A percentile compares a stretch with the other conserved stretches of the same genome.
Conservation (phyloP, 2,888 invertebrate genomes). For the Euclidia mi region DNA sequence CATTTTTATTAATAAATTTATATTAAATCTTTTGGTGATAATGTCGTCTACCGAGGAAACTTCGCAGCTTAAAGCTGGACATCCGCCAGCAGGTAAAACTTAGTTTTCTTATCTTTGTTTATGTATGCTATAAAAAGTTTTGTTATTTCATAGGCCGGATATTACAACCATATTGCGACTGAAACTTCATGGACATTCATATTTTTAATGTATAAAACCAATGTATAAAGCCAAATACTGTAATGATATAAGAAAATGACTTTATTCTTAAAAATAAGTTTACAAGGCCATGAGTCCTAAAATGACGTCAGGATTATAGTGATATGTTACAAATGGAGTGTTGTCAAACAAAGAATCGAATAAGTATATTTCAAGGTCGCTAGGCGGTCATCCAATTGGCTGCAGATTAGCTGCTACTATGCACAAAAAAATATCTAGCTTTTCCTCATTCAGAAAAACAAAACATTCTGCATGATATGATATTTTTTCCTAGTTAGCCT, state of each 20-base stretch:
- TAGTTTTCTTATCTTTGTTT: conserved; percentile 39
- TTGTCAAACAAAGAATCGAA: conserved; percentile 66
- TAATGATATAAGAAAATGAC: no score
- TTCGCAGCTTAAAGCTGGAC: conserved; percentile 94
- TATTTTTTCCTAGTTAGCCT: no score
- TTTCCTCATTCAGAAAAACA: background rate
- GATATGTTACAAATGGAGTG: conserved; percentile 48
- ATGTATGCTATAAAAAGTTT: conserved; percentile 14
- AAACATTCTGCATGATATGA: no score
- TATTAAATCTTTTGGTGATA: conserved; percentile 39
- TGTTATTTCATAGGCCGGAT: background rate
- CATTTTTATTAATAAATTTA: conserved; percentile 41
- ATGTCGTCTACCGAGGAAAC: conserved; percentile 90
- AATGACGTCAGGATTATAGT: conserved; percentile 53
- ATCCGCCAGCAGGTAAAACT: conserved; percentile 95
- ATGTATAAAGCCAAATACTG: no score
- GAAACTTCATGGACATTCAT: background rate
- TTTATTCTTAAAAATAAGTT: conserved; percentile 7
- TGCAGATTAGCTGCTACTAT: conserved; percentile 9
- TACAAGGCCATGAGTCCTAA: conserved; percentile 24
- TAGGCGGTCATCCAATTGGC: conserved; percentile 17
- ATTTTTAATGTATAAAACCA: background rate
- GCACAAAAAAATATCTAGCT: conserved; percentile 1
- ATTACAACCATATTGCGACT: conserved; percentile 18
- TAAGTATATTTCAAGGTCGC: conserved; percentile 65